Evolutionary conservation across 2,113 vertebrate species (phyloP).

Genomic region (Trachemys scripta): DNA sequence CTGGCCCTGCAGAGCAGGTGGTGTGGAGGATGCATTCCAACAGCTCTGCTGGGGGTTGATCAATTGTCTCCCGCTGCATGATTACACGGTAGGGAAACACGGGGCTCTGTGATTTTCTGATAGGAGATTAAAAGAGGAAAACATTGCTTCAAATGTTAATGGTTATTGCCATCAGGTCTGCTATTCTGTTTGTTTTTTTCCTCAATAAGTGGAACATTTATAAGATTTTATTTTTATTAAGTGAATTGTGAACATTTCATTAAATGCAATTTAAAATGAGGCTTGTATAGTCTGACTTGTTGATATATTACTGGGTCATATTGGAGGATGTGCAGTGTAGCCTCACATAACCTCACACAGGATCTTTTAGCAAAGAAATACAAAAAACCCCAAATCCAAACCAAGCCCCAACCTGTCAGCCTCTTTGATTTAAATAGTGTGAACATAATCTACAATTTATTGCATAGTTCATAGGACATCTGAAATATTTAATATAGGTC

Average conservation of each 20-base stretch:
- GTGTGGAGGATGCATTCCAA: background rate
- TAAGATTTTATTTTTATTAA: background rate
- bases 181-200: background rate
- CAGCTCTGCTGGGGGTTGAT: background rate
- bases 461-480: background rate
- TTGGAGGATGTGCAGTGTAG: background rate
- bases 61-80: background rate
- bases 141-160: fast-evolving
- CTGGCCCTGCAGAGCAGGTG: background rate
- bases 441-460: background rate
- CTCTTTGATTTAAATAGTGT: background rate
- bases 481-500: background rate
- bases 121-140: background rate
- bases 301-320: background rate
- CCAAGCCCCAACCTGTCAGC: background rate
- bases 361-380: background rate
- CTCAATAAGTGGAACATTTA: background rate
- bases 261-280: background rate
- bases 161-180: background rate
- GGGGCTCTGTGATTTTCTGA: background rate
- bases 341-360: background rate
- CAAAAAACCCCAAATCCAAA: background rate
- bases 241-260: background rate
- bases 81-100: background rate
- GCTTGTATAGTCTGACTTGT: background rate